Conservation (phyloP, 2,888 invertebrate species). For the Tachina lurida region DNA sequence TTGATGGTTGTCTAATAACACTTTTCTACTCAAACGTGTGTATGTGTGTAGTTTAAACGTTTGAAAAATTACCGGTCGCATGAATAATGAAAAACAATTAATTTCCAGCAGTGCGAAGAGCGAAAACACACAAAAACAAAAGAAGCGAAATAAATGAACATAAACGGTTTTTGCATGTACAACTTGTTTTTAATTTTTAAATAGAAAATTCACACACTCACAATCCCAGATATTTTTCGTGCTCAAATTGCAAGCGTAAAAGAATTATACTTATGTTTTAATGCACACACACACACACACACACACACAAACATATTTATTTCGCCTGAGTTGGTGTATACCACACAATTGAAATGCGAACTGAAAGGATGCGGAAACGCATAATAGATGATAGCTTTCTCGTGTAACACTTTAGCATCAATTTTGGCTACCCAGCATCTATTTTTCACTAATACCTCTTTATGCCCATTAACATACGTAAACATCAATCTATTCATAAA, state of each 20-base stretch:
- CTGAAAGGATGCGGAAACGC: conserved; percentile 53
- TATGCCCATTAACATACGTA: not conserved
- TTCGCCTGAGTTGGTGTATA: conserved; percentile 3
- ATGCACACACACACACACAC: conserved; percentile 17
- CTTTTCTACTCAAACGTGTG: conserved; percentile 2
- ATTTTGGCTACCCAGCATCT: conserved; percentile 58
- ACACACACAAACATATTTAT: not conserved
- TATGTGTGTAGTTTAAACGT: conserved; percentile 70
- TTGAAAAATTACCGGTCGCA: conserved; percentile 76
- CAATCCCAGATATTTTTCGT: not conserved
- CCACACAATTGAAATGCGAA: conserved; percentile 2
- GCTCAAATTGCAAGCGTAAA: not conserved
- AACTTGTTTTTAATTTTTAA: not conserved
- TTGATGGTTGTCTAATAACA: conserved; percentile 50
- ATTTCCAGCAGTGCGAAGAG: conserved; percentile 68
- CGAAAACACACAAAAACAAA: conserved; percentile 36
- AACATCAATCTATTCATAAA: conserved; percentile 37
- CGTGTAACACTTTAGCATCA: conserved; percentile 54
- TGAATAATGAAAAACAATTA: conserved; percentile 76
- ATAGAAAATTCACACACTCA: not conserved
- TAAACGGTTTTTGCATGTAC: conserved; percentile 4
- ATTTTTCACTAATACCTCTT: conserved; percentile 37
- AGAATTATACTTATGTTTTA: conserved; percentile 27
- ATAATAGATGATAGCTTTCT: conserved; percentile 56
- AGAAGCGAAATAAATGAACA: conserved; percentile 28